These are phyloP conservation scores for Gadus chalcogrammus DNA, from an alignment of 2,113 vertebrate genomes.

Conservation along the genomic window DNA sequence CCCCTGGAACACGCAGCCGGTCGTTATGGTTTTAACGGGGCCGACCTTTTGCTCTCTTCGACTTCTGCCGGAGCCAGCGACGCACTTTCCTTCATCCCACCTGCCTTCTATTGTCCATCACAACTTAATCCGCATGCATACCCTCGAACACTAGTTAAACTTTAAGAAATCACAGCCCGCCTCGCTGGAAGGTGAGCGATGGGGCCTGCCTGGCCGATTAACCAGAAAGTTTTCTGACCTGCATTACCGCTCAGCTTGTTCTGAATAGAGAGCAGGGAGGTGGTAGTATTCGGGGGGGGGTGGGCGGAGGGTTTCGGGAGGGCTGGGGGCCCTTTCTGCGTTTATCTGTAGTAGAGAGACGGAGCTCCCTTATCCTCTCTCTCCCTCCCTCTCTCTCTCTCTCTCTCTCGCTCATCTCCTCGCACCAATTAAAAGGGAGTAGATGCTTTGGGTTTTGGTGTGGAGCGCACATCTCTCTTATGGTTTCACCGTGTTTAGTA, in stretches of 20 bases:
- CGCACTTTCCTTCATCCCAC: conserved; percentile 27
- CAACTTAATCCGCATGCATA: conserved; percentile 55
- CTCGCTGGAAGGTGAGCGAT: conserved; percentile 28
- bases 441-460: conserved; percentile 37
- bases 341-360: conserved; percentile 39
- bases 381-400: conserved; percentile 37
- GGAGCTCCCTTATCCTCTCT: conserved; percentile 54
- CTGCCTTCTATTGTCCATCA: conserved; percentile 60
- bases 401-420: conserved; percentile 59
- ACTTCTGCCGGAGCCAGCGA: conserved; percentile 20
- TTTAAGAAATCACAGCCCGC: conserved; percentile 48
- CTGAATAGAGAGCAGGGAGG: conserved; percentile 58
- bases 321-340: conserved; percentile 54
- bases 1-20: conserved; percentile 39
- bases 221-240: conserved; percentile 60
- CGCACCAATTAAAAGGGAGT: conserved; percentile 60
- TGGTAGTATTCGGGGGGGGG: not conserved
- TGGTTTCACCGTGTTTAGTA: conserved; percentile 17
- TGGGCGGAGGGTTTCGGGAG: too few relatives aligned
- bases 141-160: conserved; percentile 57
- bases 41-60: conserved; percentile 44
- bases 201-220: conserved; percentile 42
- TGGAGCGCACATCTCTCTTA: conserved; percentile 36
- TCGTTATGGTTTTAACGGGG: conserved; percentile 48
- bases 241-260: conserved; percentile 58